Percentiles rank a stretch among this genome's conserved stretches.
Evolutionary conservation across 2,797 vertebrate genomes (phyloP).

Genomic region (Tamandua tetradactyla): DNA sequence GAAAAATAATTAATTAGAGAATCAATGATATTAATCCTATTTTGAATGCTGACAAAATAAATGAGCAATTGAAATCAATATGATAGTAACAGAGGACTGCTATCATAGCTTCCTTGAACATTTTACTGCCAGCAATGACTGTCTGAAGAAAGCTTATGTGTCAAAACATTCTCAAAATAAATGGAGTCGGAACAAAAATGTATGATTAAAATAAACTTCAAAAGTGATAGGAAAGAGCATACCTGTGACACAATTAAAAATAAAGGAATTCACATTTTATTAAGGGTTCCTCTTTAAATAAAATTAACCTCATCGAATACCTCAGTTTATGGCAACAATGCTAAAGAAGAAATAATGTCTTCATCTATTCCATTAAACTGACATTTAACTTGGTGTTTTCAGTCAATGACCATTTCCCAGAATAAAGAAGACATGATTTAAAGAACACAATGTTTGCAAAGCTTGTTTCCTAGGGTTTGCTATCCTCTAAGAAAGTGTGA

Average conservation of each 20-base stretch:
- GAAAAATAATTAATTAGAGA: constrained; percentile 62
- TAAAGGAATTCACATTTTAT: background rate
- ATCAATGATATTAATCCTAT: constrained; percentile 63
- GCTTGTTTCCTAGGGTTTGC: background rate
- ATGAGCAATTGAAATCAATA: constrained; percentile 69
- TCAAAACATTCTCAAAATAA: constrained; percentile 61
- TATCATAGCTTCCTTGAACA: constrained; percentile 16
- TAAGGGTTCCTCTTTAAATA: background rate
- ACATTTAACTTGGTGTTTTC: accelerated
- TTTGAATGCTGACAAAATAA: constrained; percentile 71
- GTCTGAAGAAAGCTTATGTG: constrained; percentile 53
- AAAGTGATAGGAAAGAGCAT: background rate
- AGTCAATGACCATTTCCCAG: background rate
- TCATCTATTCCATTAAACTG: background rate
- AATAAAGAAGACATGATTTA: background rate
- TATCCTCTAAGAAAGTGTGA: background rate
- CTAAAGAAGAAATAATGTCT: background rate
- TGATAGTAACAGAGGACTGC: constrained; percentile 50
- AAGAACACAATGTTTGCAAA: background rate
- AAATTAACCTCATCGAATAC: constrained; percentile 15
- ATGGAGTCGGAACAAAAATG: constrained; percentile 27
- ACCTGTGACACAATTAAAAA: background rate
- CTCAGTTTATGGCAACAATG: background rate
- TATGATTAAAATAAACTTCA: constrained; percentile 57
- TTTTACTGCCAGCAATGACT: constrained; percentile 60